phyloP scores from a whole-genome alignment of 1,140 invertebrate species.

The Nasonia giraulti region DNA sequence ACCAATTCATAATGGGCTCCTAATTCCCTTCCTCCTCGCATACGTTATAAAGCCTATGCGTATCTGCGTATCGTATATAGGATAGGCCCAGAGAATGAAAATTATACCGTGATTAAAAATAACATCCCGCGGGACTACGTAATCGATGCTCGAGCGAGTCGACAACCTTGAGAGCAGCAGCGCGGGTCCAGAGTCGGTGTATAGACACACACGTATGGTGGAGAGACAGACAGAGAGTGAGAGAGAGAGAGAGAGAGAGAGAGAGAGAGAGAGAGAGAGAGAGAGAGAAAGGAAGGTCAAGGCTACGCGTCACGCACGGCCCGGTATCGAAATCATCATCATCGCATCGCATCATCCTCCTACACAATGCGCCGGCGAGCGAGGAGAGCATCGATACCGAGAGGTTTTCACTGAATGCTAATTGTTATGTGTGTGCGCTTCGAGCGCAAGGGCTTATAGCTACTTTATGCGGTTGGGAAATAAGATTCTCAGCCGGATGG shows the following conservation, averaged over 20 bases:
- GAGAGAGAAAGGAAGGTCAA: conserved; percentile 43
- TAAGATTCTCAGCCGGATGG: neutral
- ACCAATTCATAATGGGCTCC: too few relatives aligned
- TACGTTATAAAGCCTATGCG: too few relatives aligned
- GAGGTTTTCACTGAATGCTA: conserved; percentile 11
- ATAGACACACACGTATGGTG: neutral
- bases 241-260: neutral
- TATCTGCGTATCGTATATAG: too few relatives aligned
- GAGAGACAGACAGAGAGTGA: neutral
- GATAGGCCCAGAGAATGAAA: neutral
- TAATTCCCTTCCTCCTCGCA: neutral
- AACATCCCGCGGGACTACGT: conserved; percentile 42
- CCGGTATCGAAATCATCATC: conserved; percentile 36
- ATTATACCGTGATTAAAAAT: conserved; percentile 25
- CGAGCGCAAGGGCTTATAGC: neutral
- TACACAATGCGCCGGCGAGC: neutral
- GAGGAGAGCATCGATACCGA: conserved; percentile 3
- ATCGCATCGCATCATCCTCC: conserved; percentile 11
- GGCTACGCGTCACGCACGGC: conserved; percentile 44
- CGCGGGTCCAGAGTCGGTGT: conserved; percentile 12
- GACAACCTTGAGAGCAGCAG: conserved; percentile 43
- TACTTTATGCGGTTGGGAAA: neutral
- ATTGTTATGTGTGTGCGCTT: neutral
- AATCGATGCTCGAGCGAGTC: conserved; percentile 44
- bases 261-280: conserved; percentile 5